Base-by-base conservation (phyloP, 2,113 vertebrate genomes). In the Hiodon tergisus region DNA sequence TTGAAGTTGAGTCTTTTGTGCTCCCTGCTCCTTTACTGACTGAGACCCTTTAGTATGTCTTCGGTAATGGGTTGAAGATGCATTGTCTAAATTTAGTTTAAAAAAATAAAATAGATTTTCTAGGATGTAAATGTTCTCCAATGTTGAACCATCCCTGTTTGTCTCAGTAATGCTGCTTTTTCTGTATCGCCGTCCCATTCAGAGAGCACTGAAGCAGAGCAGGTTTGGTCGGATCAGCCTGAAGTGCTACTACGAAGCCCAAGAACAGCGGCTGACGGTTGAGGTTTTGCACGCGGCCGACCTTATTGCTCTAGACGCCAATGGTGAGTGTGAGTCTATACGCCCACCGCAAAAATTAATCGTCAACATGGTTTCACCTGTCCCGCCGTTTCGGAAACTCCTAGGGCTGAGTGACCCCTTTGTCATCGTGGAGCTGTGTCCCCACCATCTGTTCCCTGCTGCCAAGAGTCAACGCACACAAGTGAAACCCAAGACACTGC, bases 391-490 rank as follows among this genome's bases (percentile, higher is more conserved):
- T 8, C 53, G 31, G 17, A 13, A 9, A 13, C 58, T 4, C 16
- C 69, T 59, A 96, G 94, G 94, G 63, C 87, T 96, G 47, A 96
- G 94, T 2, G 94, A 96, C 81, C 94, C 94, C 0, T 96, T 96
- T 17, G 93, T 96, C 80, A 94, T 96, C 0, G 88, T 96, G 83
- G 93, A 96, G 82, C 87, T 96, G 62, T 93, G 92, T 76, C 94
- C 94, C 2, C 93, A 94, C 7, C 94, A 96, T 79, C 80, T 94
- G 48, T 95, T 95, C 79, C 94, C 94, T 0, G 80, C 90, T 81
- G 89, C 90, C 57, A 93, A 91, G 81, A 93, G 93, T 78, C 94
- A 95, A 74, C 91, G 92, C 74, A 95, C 94, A 0, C 94, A 94
- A 84, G 92, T 95, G 16, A 96, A 95, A 78, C 87, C 90, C 5